Evolutionary conservation across 2,888 invertebrate species (phyloP).

Genomic region (Branchipolynoe longqiensis): DNA sequence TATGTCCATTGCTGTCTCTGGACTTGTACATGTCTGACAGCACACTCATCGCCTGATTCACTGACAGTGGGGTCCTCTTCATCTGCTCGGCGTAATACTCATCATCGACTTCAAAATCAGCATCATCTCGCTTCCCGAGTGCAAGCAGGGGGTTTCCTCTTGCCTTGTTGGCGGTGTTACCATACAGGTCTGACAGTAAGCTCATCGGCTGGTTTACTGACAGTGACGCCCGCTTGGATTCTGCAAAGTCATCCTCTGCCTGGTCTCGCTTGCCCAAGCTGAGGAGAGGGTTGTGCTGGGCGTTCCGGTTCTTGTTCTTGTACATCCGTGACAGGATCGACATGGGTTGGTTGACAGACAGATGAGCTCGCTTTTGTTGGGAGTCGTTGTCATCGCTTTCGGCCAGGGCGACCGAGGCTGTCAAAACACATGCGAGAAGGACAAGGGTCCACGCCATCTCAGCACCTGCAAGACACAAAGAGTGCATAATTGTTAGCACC

Average conservation of each 20-base stretch:
- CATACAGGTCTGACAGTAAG: not conserved
- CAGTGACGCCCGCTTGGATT: not conserved
- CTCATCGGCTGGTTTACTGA: not conserved
- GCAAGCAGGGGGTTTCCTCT: constrained; percentile 11
- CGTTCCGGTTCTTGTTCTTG: not conserved
- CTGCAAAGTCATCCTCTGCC: not conserved
- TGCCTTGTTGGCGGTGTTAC: not conserved
- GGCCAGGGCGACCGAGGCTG: too few species aligned
- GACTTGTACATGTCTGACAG: constrained; percentile 27
- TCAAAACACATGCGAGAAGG: too few species aligned
- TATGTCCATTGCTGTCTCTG: not conserved
- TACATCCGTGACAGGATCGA: constrained; percentile 27
- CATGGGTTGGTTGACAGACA: constrained; percentile 32
- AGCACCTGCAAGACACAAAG: too few species aligned
- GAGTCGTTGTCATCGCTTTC: not conserved
- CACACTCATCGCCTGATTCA: constrained; percentile 21
- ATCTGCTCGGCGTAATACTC: not conserved
- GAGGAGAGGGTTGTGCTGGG: constrained; percentile 1
- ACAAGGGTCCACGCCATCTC: too few species aligned
- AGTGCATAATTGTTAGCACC: too few species aligned
- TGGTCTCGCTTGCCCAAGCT: constrained; percentile 17
- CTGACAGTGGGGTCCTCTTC: constrained; percentile 12
- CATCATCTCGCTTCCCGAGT: not conserved
- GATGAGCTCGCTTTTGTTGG: constrained; percentile 3
- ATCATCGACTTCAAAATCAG: not conserved